Base-by-base conservation (phyloP, 2,113 vertebrate species). In the Podarcis muralis region DNA sequence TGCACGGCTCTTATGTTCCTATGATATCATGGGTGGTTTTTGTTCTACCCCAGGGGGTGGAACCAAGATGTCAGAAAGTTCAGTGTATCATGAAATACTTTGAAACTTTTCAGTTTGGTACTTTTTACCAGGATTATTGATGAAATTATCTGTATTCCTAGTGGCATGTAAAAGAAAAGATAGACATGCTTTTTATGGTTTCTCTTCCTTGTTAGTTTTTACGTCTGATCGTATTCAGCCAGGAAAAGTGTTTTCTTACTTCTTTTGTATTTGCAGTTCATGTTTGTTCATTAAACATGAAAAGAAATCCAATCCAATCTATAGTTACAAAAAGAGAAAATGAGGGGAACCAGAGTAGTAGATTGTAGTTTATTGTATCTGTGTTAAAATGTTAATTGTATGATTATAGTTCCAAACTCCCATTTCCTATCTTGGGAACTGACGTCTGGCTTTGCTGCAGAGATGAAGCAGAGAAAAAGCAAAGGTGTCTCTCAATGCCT, bases 381-480 rank as follows among this genome's bases (percentile, higher is more conserved):
- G 27, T 48, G 18, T 78, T n/a, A 78, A 86, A 76, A 66, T 25
- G 48, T 78, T 62, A 79, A 86, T 68, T 77, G 32, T 48, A 7
- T 66, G 75, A 48, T 68, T 86, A 79, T 9, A 35, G 62, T 4
- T 68, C 74, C 75, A 53, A 32, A 69, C 75, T 32, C 78, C 75
- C 20, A 32, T 86, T 78, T 86, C 62, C 35, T 68, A 7, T 32
- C 76, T 79, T 68, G 62, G 76, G 30, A 79, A 62, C 22, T 48
- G 40, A 79, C 32, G 37, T 68, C 23, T 66, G 65, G 35, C 37
- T 86, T 68, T 79, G 37, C 62, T 68, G 75, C 62, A 86, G 75
- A 78, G 85, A 86, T 79, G 68, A 86, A 68, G 75, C 18, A 68
- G 62, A 79, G 75, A 79, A 68, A 86, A 25, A 30, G 76, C 85